A percentile compares a stretch with the other conserved stretches of the same genome.
Conservation (phyloP, 2,888 invertebrate genomes). For the Archaeoteleia sp. region DNA sequence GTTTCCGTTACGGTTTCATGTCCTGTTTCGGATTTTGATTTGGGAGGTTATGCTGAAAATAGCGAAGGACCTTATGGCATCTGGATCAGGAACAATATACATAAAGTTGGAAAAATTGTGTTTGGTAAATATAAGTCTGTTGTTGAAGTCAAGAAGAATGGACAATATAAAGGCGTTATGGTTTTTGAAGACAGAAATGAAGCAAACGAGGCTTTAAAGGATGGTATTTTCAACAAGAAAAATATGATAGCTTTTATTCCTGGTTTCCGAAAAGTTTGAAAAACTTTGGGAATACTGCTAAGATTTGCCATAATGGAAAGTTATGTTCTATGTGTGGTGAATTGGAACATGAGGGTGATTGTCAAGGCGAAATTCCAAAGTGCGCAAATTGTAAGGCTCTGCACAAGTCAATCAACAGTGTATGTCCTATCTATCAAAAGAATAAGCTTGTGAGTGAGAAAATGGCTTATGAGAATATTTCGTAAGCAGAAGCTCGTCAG, state of each 20-base stretch:
- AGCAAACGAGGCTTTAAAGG: constrained; percentile 13
- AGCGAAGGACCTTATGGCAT: neutral
- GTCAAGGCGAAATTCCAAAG: neutral
- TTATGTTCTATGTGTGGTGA: constrained; percentile 16
- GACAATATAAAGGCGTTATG: constrained; percentile 14
- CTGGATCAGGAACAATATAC: constrained; percentile 4
- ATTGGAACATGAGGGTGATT: constrained; percentile 4
- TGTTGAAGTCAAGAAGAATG: constrained; percentile 15
- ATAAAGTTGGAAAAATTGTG: constrained; percentile 6
- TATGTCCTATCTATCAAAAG: constrained; percentile 6
- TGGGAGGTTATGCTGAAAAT: neutral
- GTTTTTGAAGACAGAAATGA: constrained; percentile 15
- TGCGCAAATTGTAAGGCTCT: constrained; percentile 16
- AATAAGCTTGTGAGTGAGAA: neutral
- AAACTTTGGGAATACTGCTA: constrained; percentile 14
- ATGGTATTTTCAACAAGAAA: neutral
- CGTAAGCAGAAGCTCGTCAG: constrained; percentile 5
- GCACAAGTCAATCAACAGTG: constrained; percentile 11
- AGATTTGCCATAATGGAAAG: constrained; percentile 3
- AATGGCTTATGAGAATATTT: constrained; percentile 16
- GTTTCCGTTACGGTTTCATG: no score
- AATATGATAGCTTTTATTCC: constrained; percentile 11
- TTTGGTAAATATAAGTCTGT: constrained; percentile 8
- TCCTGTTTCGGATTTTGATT: no score
- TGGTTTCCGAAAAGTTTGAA: constrained; percentile 9